Base-by-base conservation (phyloP, 2,113 vertebrate species). In the Corvus hawaiiensis region DNA sequence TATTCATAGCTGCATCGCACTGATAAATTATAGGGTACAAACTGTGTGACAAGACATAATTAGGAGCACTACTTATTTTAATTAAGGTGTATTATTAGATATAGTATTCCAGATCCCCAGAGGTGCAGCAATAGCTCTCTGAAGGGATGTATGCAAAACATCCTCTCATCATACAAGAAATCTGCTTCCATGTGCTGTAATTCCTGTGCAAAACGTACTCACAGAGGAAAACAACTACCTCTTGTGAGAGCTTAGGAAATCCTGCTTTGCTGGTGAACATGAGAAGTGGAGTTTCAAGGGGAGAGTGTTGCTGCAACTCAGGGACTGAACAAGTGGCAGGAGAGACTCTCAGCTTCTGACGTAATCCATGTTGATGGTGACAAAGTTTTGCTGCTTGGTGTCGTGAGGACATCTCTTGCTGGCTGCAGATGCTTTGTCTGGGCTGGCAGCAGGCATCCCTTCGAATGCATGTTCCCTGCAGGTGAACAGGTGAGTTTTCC, bases 51-150 rank as follows among this genome's bases (percentile, higher is more conserved):
- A 81, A 79, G 78, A 83, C 28, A 32, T 87, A 85, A 90, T 93
- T 80, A 96, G 66, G 55, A 92, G 44, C 44, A 33, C 49, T 90
- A 43, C 77, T 87, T 79, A 76, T 97, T 95, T 97, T 93, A 95
- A 97, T 94, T 92, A 95, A 92, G 33, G 83, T 78, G 14, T 39
- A 48, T 89, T 94, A 87, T 86, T 80, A 89, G 78, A 71, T 78
- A 28, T 26, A 76, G 75, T 51, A 89, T 55, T 68, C 51, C 30
- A 54, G 35, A 72, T 83, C 59, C 92, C 61, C 71, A 69, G 93
- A 62, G 80, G 32, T 61, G 77, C 39, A 84, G 89, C 33, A 75
- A 43, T 33, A 72, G 10, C 24, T 91, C 80, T 87, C 82, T 74
- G 35, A 84, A 63, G 79, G 39, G 44, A 55, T 20, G 8, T 49